Evolutionary conservation across 2,888 invertebrate species (phyloP), one percentile per base, ranked within the genome.

Genomic region (Celastrina argiolus): DNA sequence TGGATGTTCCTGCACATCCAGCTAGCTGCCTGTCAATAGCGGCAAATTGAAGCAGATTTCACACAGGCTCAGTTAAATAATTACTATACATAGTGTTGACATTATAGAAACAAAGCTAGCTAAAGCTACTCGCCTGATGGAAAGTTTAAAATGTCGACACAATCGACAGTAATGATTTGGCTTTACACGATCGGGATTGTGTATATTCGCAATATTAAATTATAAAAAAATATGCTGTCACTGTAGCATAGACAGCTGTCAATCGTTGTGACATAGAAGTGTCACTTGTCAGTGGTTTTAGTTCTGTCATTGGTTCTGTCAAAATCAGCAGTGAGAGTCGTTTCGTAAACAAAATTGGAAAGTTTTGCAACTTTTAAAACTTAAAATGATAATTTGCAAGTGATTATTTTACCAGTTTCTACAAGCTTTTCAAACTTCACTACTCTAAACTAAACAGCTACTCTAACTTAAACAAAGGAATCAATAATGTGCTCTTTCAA

Each of bases 291-390:
- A 42, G n/a, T n/a, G 42, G n/a, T n/a, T 41, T 14, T 14, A 41
- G 7, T 16, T 16, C n/a, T 16, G 42, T 42, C 42, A 42, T 5
- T n/a, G 5, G 42, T 4, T 16, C 6, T 22, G 51, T 22, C 51
- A 56, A 56, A 56, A 56, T 58, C 31, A 58, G 58, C 58, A 58
- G 58, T 2, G 28, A 31, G 3, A 31, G 31, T 28, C 56, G 56
- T 56, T 58, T 8, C 7, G 31, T 31, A 58, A 58, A 58, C 58
- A 58, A 31, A 58, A 61, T 39, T 61, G 61, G 61, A 61, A 61
- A 61, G 61, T 61, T 61, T 36, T 22, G 12, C 45, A 16, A 45
- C 18, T 45, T 16, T 10, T 2, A 3, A 10, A 18, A 10, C 18
- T 16, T 16, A 16, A 22, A 22, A 51, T 22, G 18, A 22, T 12